Evolutionary conservation across 2,888 invertebrate genomes (phyloP).

Genomic region (Netelia virgata): DNA sequence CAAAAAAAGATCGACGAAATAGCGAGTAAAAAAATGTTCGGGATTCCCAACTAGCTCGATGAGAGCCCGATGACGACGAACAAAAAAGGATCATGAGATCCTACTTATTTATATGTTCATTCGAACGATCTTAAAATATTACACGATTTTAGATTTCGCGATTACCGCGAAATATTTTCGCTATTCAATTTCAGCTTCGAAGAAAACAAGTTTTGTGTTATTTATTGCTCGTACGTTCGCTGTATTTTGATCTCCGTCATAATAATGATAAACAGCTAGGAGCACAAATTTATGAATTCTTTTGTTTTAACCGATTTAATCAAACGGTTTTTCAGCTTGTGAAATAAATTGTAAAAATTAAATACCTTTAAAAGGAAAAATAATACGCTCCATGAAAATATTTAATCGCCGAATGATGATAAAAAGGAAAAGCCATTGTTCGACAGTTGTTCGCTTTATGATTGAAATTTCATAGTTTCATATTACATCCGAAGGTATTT

Average conservation of each 20-base stretch:
- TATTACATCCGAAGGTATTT: slow-evolving; percentile 28
- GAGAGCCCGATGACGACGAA: neutral
- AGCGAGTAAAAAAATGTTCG: slow-evolving; percentile 30
- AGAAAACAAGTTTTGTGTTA: no score
- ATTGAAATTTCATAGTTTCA: slow-evolving; percentile 42
- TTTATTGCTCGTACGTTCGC: no score
- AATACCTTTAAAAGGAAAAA: no score
- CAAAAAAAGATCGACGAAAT: slow-evolving; percentile 18
- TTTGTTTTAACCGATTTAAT: no score
- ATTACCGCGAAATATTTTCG: neutral
- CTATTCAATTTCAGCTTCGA: neutral
- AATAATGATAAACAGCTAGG: no score
- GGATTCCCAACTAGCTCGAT: slow-evolving; percentile 8
- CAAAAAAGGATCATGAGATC: neutral
- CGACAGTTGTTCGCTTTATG: neutral
- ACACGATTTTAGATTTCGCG: neutral
- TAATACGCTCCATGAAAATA: no score
- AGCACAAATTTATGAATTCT: no score
- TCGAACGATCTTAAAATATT: neutral
- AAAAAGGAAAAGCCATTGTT: neutral
- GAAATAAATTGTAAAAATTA: no score
- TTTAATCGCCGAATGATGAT: no score
- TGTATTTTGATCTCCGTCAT: no score
- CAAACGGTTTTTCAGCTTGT: no score
- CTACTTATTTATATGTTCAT: neutral